Percentiles rank a stretch among this genome's conserved stretches.
Evolutionary conservation across 2,113 vertebrate genomes (phyloP).

Genomic region (Antidorcas marsupialis): DNA sequence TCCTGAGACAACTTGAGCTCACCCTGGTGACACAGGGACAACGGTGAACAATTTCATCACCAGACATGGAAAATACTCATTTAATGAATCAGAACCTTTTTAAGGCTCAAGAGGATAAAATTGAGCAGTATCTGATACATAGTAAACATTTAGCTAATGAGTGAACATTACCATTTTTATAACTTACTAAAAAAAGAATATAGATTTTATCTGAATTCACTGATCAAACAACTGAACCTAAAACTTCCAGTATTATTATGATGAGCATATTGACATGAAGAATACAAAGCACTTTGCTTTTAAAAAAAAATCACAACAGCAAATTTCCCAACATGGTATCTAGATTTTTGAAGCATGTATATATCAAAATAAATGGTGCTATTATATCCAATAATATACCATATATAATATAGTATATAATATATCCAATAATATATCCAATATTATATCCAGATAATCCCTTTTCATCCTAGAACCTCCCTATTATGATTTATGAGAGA

Average conservation of each 20-base stretch:
- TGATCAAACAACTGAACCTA: neutral
- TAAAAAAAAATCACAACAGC: neutral
- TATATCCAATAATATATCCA: neutral
- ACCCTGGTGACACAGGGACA: neutral
- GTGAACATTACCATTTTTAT: neutral
- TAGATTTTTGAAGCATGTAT: neutral
- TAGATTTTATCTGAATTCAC: neutral
- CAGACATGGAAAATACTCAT: neutral
- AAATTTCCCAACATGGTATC: neutral
- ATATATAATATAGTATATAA: too few species aligned
- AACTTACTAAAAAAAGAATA: slow-evolving; percentile 3
- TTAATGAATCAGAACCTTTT: neutral
- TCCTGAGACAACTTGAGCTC: too few species aligned
- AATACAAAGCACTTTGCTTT: neutral
- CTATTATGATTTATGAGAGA: neutral
- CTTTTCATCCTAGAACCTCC: neutral
- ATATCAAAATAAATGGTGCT: neutral
- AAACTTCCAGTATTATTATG: neutral
- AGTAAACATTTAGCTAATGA: neutral
- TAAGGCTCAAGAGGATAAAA: neutral
- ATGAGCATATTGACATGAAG: neutral
- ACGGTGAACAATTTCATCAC: neutral
- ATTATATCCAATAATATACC: neutral
- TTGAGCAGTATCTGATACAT: neutral
- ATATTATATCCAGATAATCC: neutral